Percentiles rank a stretch among this genome's conserved stretches.
Conservation (phyloP, 1,140 invertebrate genomes). For the Magallana ariakensis region DNA sequence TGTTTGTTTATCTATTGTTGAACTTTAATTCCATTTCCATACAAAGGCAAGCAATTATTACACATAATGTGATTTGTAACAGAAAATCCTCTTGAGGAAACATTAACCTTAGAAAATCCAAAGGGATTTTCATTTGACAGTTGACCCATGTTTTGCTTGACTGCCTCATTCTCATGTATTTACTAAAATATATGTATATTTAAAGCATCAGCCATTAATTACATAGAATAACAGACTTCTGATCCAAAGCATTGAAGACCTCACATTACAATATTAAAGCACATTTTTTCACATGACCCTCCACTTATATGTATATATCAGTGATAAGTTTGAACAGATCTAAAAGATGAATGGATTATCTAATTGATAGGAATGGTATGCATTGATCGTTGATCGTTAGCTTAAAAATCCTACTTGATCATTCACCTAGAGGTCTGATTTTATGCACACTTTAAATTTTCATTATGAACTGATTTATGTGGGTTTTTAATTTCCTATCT, state of each 20-base stretch:
- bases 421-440: conserved; percentile 13
- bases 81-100: conserved; percentile 13
- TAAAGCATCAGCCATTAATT: conserved; percentile 24
- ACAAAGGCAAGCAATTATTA: conserved; percentile 16
- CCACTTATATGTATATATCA: background rate
- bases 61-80: conserved; percentile 24
- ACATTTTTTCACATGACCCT: background rate
- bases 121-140: conserved; percentile 8
- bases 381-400: background rate
- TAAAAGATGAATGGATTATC: conserved; percentile 5
- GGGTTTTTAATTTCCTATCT: conserved; percentile 16
- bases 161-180: conserved; percentile 8
- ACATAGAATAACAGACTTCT: conserved; percentile 5
- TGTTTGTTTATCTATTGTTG: conserved; percentile 34
- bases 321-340: conserved; percentile 20
- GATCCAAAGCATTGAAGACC: background rate
- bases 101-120: background rate
- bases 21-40: conserved; percentile 12
- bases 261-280: background rate
- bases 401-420: background rate
- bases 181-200: conserved; percentile 21
- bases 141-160: background rate
- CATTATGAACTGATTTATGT: conserved; percentile 32
- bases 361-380: conserved; percentile 5
- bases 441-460: conserved; percentile 23